Evolutionary conservation across 2,888 invertebrate species (phyloP), one percentile per base, ranked within the genome.

Genomic region (Ophion ventricosus): DNA sequence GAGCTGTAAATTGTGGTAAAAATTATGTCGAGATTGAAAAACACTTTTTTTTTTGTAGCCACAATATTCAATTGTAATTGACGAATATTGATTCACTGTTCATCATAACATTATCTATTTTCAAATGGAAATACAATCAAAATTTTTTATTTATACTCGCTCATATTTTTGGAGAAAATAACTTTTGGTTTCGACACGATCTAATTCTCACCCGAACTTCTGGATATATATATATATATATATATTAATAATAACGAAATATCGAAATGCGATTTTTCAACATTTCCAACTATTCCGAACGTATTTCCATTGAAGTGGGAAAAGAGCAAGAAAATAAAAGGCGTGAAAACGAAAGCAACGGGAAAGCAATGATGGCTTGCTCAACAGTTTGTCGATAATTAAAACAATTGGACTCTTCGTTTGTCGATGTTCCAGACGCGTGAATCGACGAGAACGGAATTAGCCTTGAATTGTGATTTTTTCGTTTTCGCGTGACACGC

Each of bases 401-500:
- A 2, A 49, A 80, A 43, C 7, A 59, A 59, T 54, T 29, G n/a
- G 3, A 67, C 23, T 43, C 67, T 23, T 23, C 49, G 17, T 57
- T 23, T 20, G 23, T 57, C 20, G 23, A 23, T 23, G n/a, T 66
- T 20, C 23, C 43, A 23, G 66, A 14, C 43, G 35, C 2, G 66
- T 66, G 23, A 66, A 66, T 20, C 25, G 40, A 20, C 20, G 10
- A 5, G n/a, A 40, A 64, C 20, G 10, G 35, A 26, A 64, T 61
- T 29, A 26, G 29, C 35, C 29, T 26, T 69, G n/a, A 70, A 29
- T 17, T 25, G 2, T 40, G 66, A 56, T 17, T 49, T 7, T 35
- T 57, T 59, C 49, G 14, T 35, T 56, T 59, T 72, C 20, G n/a
- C 0, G 23, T 26, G 26, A 74, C 26, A 61, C 43, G 63, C 63